Percentiles rank a stretch among this genome's conserved stretches.
phyloP scores from a whole-genome alignment of 1,140 invertebrate species.

The Polypedilum vanderplanki region DNA sequence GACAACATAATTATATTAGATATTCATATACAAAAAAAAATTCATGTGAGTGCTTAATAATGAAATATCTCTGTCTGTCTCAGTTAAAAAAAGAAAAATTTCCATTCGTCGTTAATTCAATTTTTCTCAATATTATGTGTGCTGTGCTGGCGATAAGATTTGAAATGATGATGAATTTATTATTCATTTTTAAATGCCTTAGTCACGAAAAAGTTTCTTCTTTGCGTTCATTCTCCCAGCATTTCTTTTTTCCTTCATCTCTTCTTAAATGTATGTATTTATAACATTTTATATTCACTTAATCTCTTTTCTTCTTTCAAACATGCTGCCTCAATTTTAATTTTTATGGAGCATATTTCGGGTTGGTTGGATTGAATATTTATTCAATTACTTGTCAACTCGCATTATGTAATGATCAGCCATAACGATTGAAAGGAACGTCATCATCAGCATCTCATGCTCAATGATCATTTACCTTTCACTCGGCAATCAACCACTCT shows the following conservation, averaged over 20 bases:
- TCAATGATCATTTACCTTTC: background rate
- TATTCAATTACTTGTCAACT: slow-evolving; percentile 19
- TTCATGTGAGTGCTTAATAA: too few relatives aligned
- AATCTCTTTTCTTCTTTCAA: too few relatives aligned
- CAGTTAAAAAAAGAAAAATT: too few relatives aligned
- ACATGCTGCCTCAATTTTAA: too few relatives aligned
- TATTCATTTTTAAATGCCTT: slow-evolving; percentile 25
- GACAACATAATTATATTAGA: background rate
- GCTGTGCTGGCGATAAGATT: slow-evolving; percentile 15
- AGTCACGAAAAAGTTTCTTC: slow-evolving; percentile 18
- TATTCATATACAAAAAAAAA: too few relatives aligned
- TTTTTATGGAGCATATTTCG: background rate
- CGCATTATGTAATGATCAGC: background rate
- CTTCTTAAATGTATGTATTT: background rate
- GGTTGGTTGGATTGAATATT: background rate
- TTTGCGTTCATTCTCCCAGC: background rate
- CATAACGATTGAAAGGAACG: background rate
- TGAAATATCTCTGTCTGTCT: too few relatives aligned
- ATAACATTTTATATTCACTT: too few relatives aligned
- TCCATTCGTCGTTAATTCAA: too few relatives aligned
- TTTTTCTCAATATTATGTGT: too few relatives aligned
- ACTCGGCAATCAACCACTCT: background rate
- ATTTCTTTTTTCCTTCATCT: slow-evolving; percentile 4
- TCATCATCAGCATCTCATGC: slow-evolving; percentile 10
- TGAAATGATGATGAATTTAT: slow-evolving; percentile 25